phyloP scores from a whole-genome alignment of 2,888 invertebrate species.

The Agrypnus murinus region DNA sequence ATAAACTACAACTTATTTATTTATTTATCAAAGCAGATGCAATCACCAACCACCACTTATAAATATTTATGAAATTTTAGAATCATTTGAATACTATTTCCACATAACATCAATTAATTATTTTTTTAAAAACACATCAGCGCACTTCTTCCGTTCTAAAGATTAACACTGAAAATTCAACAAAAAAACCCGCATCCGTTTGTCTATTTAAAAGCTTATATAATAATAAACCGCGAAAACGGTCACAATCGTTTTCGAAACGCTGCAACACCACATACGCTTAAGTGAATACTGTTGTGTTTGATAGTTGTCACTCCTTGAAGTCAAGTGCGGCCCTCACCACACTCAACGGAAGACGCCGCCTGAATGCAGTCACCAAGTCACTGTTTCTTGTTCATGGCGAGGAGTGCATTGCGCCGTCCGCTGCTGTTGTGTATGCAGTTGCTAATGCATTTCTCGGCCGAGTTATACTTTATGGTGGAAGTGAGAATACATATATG shows the following conservation, averaged over 20 bases:
- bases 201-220: constrained; percentile 9
- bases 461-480: constrained; percentile 17
- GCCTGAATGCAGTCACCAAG: constrained; percentile 18
- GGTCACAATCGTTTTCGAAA: constrained; percentile 13
- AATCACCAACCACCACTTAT: neutral
- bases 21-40: neutral
- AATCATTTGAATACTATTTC: neutral
- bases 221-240: constrained; percentile 1
- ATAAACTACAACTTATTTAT: neutral
- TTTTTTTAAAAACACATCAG: neutral
- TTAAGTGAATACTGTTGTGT: constrained; percentile 12
- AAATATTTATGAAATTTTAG: neutral
- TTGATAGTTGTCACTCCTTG: constrained; percentile 1
- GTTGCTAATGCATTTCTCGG: constrained; percentile 24
- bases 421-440: constrained; percentile 12
- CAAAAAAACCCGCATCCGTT: neutral
- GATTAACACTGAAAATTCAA: constrained; percentile 6
- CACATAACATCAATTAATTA: neutral
- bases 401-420: constrained; percentile 24
- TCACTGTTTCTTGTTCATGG: constrained; percentile 2
- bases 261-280: constrained; percentile 10
- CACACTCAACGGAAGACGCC: constrained; percentile 20
- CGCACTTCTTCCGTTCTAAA: neutral
- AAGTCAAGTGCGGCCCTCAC: constrained; percentile 26
- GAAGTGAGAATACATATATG: constrained; percentile 21